phyloP scores from a whole-genome alignment of 2,797 vertebrate species.

The Cossypha caffra region DNA sequence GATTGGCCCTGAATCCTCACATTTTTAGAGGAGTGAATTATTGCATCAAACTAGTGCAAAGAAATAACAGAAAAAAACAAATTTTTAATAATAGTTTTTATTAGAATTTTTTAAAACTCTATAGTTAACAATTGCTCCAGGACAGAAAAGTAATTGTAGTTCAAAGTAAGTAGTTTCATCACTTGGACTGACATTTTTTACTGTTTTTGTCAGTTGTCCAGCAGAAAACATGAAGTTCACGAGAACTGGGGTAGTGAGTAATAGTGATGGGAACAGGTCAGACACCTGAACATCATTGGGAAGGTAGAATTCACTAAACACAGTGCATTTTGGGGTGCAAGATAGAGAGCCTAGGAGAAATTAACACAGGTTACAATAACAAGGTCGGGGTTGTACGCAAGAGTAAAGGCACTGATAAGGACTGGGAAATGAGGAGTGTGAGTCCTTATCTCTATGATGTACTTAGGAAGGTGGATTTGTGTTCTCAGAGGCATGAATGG shows the following conservation, averaged over 20 bases:
- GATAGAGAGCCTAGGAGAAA: neutral
- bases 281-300: rapidly evolving
- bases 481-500: neutral
- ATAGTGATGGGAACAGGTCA: neutral
- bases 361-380: neutral
- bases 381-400: neutral
- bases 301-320: neutral
- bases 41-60: neutral
- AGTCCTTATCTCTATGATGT: neutral
- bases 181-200: neutral
- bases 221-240: neutral
- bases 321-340: neutral
- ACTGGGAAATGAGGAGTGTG: neutral
- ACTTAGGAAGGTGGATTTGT: neutral
- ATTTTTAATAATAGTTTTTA: neutral
- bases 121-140: neutral
- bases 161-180: neutral
- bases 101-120: neutral
- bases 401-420: neutral
- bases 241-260: neutral
- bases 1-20: neutral
- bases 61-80: neutral
- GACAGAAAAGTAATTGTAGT: neutral
- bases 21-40: neutral
- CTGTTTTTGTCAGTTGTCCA: neutral